Evolutionary conservation across 2,888 invertebrate genomes (phyloP), one percentile per base, ranked within the genome.

Genomic region (Caenorhabditis doughertyi): DNA sequence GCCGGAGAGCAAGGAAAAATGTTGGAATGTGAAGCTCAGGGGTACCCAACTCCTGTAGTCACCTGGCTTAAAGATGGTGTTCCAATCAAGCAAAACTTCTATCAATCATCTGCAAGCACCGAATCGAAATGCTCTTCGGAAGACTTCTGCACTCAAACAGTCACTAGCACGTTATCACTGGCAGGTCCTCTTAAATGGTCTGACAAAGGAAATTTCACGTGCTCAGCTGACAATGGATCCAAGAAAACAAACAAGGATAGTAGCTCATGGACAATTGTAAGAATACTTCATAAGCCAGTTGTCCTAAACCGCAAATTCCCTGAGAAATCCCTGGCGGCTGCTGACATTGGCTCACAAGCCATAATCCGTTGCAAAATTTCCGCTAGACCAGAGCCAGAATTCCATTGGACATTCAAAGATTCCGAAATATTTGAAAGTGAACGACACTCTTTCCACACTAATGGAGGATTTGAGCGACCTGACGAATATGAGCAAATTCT

Each of bases 141-240:
- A 9, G 89, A 89, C 51, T 85, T 67, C 51, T 87, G 85, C 47
- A 81, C 85, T 9, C 88, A 89, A 49, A 81, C 84, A 0, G 82
- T 83, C 16, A 64, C 71, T 0, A 85, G 89, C 29, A 82, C 84
- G 8, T 80, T 91, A 9, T 55, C 67, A 29, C 86, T 90, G 47
- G 55, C 67, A 7, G 77, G 84, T 23, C 77, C 85, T 86, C 96
- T 97, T n/a, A 95, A 95, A 4, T 95, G 96, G 92, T 95, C 95
- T 73, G 96, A 97, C 92, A 96, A 96, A 89, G 97, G 97, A 29
- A 97, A 97, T 93, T 97, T 97, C 93, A 96, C 96, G 0, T 97
- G 97, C 92, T 95, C 95, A 90, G 97, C 97, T 18, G 95, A 94
- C 92, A 97, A 97, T 93, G 94, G 94, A 16, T 84, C 81, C 3